These are phyloP conservation scores for Heliconius hortense DNA, from an alignment of 2,888 invertebrate genomes.

Conservation along the genomic window DNA sequence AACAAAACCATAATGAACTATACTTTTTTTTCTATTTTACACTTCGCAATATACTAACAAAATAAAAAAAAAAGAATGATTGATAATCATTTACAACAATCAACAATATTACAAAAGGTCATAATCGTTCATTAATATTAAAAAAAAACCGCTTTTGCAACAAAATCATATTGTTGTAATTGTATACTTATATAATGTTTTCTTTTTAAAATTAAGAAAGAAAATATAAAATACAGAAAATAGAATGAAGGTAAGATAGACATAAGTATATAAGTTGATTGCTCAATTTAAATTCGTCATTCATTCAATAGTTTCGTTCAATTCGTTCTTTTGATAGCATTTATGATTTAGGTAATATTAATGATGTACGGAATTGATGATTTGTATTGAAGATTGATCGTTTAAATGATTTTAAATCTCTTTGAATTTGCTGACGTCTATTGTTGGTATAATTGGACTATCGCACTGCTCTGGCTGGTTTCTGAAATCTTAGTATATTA, in stretches of 20 bases:
- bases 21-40: background rate
- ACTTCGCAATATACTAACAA: background rate
- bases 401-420: conserved; percentile 50
- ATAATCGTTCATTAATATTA: conserved; percentile 44
- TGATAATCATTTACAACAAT: conserved; percentile 49
- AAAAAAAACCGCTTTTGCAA: conserved; percentile 52
- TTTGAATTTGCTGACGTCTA: conserved; percentile 85
- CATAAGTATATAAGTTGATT: conserved; percentile 27
- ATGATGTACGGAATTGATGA: background rate
- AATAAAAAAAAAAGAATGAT: background rate
- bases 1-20: background rate
- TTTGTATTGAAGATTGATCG: background rate
- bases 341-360: background rate
- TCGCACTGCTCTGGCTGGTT: conserved; percentile 85
- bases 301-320: conserved; percentile 12
- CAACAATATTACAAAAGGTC: conserved; percentile 63
- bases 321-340: conserved; percentile 13
- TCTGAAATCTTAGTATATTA: conserved; percentile 68
- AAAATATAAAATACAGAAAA: conserved; percentile 31
- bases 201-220: conserved; percentile 28
- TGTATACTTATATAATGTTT: conserved; percentile 13
- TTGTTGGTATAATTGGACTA: conserved; percentile 79
- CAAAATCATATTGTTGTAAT: conserved; percentile 59
- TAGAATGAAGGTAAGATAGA: conserved; percentile 28
- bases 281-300: conserved; percentile 47